Percentiles rank a stretch among this genome's conserved stretches.
These are phyloP conservation scores for Papilio aristodemus DNA, from an alignment of 1,140 invertebrate genomes.

Conservation along the genomic window DNA sequence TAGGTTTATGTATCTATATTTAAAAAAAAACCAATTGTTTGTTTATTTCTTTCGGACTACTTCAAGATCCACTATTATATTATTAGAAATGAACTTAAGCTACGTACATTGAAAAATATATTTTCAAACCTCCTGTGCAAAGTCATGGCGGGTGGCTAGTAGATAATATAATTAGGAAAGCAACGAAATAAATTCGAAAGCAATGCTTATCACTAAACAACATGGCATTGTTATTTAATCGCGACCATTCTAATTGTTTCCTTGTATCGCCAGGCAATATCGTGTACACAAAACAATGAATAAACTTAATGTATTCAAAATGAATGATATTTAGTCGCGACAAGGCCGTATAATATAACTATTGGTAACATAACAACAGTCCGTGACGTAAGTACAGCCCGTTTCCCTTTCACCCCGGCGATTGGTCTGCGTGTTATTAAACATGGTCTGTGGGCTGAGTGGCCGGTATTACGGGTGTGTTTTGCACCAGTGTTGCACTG, in stretches of 20 bases:
- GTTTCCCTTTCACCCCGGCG: conserved; percentile 65
- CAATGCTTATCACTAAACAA: too few species aligned
- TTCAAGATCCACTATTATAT: too few species aligned
- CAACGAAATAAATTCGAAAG: too few species aligned
- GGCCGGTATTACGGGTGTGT: not conserved
- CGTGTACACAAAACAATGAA: conserved; percentile 23
- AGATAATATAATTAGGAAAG: too few species aligned
- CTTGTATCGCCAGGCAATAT: not conserved
- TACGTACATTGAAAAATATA: too few species aligned
- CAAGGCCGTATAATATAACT: conserved; percentile 46
- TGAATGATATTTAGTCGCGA: conserved; percentile 31
- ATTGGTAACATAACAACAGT: conserved; percentile 43
- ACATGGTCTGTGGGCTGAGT: conserved; percentile 35
- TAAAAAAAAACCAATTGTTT: too few species aligned
- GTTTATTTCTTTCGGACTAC: too few species aligned
- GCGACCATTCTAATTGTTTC: not conserved
- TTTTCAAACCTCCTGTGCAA: too few species aligned
- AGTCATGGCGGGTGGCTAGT: too few species aligned
- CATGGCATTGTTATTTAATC: not conserved
- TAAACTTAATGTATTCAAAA: conserved; percentile 31
- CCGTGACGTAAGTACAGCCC: conserved; percentile 55
- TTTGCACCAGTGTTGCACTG: conserved; percentile 8
- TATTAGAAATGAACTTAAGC: too few species aligned
- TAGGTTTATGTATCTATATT: too few species aligned
- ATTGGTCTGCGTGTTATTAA: conserved; percentile 44